Base-by-base conservation (phyloP, 2,888 invertebrate species). In the Sarcophaga carnaria region DNA sequence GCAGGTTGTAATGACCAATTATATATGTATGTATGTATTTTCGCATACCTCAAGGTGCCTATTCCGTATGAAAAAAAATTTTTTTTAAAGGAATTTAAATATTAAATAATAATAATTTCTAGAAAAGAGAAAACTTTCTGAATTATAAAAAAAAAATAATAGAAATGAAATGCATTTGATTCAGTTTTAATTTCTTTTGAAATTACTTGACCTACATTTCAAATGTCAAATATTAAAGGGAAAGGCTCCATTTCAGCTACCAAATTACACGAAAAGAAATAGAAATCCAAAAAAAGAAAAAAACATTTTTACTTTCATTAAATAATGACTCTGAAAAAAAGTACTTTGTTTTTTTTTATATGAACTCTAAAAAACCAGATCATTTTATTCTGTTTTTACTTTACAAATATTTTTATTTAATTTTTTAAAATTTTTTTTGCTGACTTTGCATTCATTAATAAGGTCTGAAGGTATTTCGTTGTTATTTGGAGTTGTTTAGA, bases 351-450 rank as follows among this genome's bases (percentile, higher is more conserved):
- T 76, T 72, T 37, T 37, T 37, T 37, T 37, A 8, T 10, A 69
- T 76, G 63, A 76, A 72, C 76, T 83, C 67, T 64, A 86, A 86
- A 83, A 86, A 60, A 63, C 22, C n/a, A 74, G 67, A 80, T 80
- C 63, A 72, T 75, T 63, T 54, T 54, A 54, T 59, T 11, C 11
- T 25, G 10, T 20, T 75, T 75, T 64, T 63, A 20, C 63, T 64
- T 20, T 60, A 37, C 20, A 45, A 11, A 14, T 17, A 59, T 20
- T 62, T 47, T 78, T 67, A 45, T 59, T 60, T 70, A 75, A 12
- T 25, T 22, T 64, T 80, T 54, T n/a, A 45, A 64, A 27, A 62
- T 72, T 45, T 79, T 85, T 66, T 76, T 75, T 70, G 60, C 63
- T 79, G 66, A 70, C 80, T 74, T 81, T 85, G 37, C 37, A 37